Percentiles rank a stretch among this genome's conserved stretches.
Conservation (phyloP, 2,888 invertebrate species). For the Uropetala carovei region DNA sequence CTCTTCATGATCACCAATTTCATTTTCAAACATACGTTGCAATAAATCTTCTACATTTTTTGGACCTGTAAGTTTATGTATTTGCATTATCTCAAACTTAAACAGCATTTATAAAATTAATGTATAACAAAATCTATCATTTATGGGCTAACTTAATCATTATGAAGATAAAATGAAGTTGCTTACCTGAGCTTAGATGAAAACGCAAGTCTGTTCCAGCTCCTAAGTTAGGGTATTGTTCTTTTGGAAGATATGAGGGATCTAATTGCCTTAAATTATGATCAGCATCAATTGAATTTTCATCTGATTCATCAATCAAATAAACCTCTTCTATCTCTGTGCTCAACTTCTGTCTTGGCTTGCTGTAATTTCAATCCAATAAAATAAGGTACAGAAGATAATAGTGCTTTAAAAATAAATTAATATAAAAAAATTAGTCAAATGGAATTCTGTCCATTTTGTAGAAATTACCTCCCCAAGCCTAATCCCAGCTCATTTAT, state of each 20-base stretch:
- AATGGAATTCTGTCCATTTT: background rate
- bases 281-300: conserved; percentile 67
- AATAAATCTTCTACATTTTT: conserved; percentile 74
- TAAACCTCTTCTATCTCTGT: conserved; percentile 49
- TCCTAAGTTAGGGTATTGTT: conserved; percentile 68
- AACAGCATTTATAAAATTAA: background rate
- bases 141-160: background rate
- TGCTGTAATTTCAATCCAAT: conserved; percentile 34
- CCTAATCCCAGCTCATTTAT: conserved; percentile 74
- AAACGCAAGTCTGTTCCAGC: conserved; percentile 70
- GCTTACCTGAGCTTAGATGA: conserved; percentile 70
- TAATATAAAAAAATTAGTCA: background rate
- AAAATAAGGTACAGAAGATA: background rate
- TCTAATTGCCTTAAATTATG: conserved; percentile 58
- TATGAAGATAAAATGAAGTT: background rate
- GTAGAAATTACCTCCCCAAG: conserved; percentile 71
- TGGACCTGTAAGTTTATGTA: conserved; percentile 71
- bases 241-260: conserved; percentile 43
- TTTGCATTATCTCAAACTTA: background rate
- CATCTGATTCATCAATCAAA: conserved; percentile 68
- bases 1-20: conserved; percentile 66
- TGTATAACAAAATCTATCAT: background rate
- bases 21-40: conserved; percentile 75
- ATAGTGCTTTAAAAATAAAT: background rate
- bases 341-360: conserved; percentile 59